These are phyloP conservation scores for Scrobipalpa atriplicella DNA, from an alignment of 2,888 invertebrate species.

Conservation along the genomic window DNA sequence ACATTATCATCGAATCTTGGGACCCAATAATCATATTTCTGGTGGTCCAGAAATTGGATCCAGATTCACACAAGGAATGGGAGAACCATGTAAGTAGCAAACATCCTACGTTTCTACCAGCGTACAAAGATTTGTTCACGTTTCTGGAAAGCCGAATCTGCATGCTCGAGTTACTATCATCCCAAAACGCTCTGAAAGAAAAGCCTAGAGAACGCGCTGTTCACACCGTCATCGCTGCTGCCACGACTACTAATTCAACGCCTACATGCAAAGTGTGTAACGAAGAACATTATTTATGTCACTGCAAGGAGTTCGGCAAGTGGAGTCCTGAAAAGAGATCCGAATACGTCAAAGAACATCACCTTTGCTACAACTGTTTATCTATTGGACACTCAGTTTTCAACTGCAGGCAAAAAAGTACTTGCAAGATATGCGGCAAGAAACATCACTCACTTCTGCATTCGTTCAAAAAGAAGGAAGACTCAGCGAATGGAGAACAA, in stretches of 20 bases:
- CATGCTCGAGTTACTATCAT: background rate
- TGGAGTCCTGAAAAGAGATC: conserved; percentile 27
- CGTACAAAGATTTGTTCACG: background rate
- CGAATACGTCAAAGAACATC: conserved; percentile 31
- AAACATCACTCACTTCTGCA: conserved; percentile 35
- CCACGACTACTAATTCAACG: background rate
- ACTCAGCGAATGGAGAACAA: conserved; percentile 24
- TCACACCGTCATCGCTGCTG: background rate
- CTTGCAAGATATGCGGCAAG: conserved; percentile 32
- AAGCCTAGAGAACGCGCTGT: background rate
- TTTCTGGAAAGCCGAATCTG: background rate
- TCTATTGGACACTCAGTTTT: conserved; percentile 31
- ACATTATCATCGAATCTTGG: conserved; percentile 31
- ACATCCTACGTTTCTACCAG: background rate
- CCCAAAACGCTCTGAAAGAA: background rate
- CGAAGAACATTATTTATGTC: conserved; percentile 30
- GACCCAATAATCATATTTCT: conserved; percentile 32
- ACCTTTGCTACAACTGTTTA: conserved; percentile 35
- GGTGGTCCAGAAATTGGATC: conserved; percentile 27
- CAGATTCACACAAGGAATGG: conserved; percentile 29
- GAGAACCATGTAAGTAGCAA: conserved; percentile 12
- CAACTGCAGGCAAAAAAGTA: conserved; percentile 31
- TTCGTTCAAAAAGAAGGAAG: conserved; percentile 15
- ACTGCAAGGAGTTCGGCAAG: conserved; percentile 35
- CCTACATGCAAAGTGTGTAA: conserved; percentile 24